Base-by-base conservation (phyloP, 2,888 invertebrate species). In the Epistrophe grossulariae region DNA sequence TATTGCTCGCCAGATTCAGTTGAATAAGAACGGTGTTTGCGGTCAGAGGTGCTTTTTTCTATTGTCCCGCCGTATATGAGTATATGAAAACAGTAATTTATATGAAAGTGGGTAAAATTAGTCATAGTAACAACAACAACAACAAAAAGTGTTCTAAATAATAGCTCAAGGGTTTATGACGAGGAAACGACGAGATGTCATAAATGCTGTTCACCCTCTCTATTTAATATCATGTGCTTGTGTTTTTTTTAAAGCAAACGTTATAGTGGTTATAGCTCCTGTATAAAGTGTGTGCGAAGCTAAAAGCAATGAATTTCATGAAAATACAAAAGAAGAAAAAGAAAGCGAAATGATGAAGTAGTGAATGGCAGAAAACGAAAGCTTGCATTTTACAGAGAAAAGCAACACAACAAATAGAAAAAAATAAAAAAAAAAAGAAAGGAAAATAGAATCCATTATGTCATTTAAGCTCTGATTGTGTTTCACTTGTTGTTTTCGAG, bases 401-500 rank as follows among this genome's bases (percentile, higher is more conserved):
- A 43, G 15, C 28, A 55, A 55, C 28, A 50, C 52, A 24, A n/a
- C 57, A 35, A 59, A 4, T 19, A 10, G 10, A 60, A 13, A 13
- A 19, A 40, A 4, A 38, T 5, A 17, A 60, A 19, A 13, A 19
- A 40, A 38, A n/a, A 17, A 13, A 38, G 11, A 50, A 35, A 31
- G 3, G n/a, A 45, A 48, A 73, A 74, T 64, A 71, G 35, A 40
- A 31, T 84, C 74, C 74, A 84, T 84, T 84, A 80, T 84, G 79
- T 84, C 76, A 84, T 79, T 80, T 76, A 71, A 72, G 76, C 71
- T 80, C 50, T 76, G 66, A 76, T 68, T 70, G 70, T 83, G 74
- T 66, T 84, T 57, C 71, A 76, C 80, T 79, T 84, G 79, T 79
- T 84, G 74, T 79, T 84, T 77, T 76, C 48, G 28, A 55, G 38